Percentiles rank a stretch among this genome's conserved stretches.
Evolutionary conservation across 2,888 invertebrate genomes (phyloP).

Genomic region (Mimas tiliae): DNA sequence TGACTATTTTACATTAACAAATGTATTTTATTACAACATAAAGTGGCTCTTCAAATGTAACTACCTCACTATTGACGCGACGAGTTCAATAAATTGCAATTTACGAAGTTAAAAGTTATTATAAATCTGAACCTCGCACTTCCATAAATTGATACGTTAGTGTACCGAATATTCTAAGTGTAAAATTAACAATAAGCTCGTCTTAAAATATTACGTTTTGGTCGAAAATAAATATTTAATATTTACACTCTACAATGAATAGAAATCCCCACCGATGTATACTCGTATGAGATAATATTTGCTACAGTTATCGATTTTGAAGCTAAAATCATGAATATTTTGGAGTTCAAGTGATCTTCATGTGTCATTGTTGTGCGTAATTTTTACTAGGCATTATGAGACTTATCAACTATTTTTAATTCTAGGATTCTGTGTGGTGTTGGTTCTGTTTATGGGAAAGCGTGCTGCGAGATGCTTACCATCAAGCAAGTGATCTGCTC

Average conservation of each 20-base stretch:
- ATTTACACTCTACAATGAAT: neutral
- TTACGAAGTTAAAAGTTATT: neutral
- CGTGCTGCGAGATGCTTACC: too few species aligned
- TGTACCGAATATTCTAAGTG: too few species aligned
- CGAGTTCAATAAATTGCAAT: too few species aligned
- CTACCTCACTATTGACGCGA: too few species aligned
- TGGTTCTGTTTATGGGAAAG: too few species aligned
- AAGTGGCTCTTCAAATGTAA: too few species aligned
- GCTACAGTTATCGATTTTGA: neutral
- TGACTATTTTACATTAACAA: too few species aligned
- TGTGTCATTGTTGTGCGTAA: neutral
- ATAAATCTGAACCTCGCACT: neutral
- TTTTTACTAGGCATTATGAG: neutral
- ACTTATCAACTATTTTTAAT: neutral
- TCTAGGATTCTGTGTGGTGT: too few species aligned
- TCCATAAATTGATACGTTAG: neutral
- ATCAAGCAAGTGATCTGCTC: too few species aligned
- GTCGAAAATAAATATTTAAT: neutral
- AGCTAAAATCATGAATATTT: constrained; percentile 8
- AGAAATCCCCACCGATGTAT: neutral
- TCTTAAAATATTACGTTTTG: neutral
- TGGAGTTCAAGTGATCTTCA: too few species aligned
- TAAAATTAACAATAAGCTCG: neutral
- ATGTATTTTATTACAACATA: too few species aligned
- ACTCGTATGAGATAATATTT: constrained; percentile 1